A percentile compares a stretch with the other conserved stretches of the same genome.
These are phyloP conservation scores for Hymenochirus boettgeri DNA, from an alignment of 2,113 vertebrate genomes.

Conservation along the genomic window DNA sequence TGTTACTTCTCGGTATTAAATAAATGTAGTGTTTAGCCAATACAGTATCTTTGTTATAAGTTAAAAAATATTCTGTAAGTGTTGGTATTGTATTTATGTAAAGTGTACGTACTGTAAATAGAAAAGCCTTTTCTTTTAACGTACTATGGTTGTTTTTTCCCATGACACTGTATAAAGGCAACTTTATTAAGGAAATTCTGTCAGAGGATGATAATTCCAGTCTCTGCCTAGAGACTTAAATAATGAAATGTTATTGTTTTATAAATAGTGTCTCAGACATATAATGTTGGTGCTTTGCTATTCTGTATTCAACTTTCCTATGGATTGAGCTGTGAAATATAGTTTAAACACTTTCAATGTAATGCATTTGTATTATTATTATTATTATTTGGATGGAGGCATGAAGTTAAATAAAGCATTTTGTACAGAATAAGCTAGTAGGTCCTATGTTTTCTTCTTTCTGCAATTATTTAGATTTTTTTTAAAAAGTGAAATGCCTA, in stretches of 20 bases:
- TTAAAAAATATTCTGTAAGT: conserved; percentile 97
- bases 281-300: conserved; percentile 94
- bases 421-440: conserved; percentile 85
- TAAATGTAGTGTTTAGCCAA: conserved; percentile 86
- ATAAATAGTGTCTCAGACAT: conserved; percentile 90
- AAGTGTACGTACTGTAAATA: conserved; percentile 99
- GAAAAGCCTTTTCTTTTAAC: conserved; percentile 92
- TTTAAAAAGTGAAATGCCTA: no score
- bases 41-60: conserved; percentile 77
- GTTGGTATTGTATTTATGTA: conserved; percentile 99
- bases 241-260: conserved; percentile 86
- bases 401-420: conserved; percentile 99
- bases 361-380: conserved; percentile 89
- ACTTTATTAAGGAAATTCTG: conserved; percentile 82
- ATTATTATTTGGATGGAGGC: conserved; percentile 97
- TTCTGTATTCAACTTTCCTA: conserved; percentile 93
- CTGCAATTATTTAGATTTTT: no score
- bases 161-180: conserved; percentile 84
- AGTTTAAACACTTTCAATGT: conserved; percentile 98
- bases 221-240: conserved; percentile 83
- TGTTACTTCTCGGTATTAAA: conserved; percentile 80
- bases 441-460: not conserved
- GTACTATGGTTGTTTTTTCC: conserved; percentile 88
- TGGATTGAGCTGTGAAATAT: conserved; percentile 99
- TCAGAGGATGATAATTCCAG: conserved; percentile 81